Evolutionary conservation across 2,797 vertebrate species (phyloP), one percentile per base, ranked within the genome.

Genomic region (Enteromius treurensis): DNA sequence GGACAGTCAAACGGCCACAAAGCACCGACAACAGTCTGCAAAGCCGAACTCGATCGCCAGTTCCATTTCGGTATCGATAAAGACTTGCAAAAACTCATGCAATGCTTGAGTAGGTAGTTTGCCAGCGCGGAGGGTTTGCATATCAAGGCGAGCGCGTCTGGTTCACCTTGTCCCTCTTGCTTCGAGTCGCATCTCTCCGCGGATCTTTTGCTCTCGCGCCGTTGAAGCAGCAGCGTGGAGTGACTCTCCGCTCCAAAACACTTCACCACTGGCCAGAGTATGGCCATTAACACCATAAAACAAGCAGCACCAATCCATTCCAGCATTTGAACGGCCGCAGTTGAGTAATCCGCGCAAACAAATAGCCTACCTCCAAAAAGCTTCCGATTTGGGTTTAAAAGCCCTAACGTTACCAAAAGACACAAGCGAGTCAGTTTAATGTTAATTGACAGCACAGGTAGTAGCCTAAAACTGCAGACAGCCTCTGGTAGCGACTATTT

Each of bases 121-220:
- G 95, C 95, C 82, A 96, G 89, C 0, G 95, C 94, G 0, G 96
- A 96, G 5, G 95, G 95, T 81, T 96, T 96, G 92, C 95, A 95
- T 67, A 96, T 83, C 1, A 96, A 91, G 4, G 87, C 89, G 80
- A 91, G 93, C 4, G 88, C 32, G 88, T 87, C 76, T 4, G 87
- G 73, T 62, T 85, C 84, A 32, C n/a, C 86, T 69, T 80, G 42
- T 26, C 51, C 84, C 29, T 62, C 74, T 21, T 21, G 77, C 70
- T 26, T 87, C 1, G 88, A 83, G 23, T 82, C 84, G 80, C 88
- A 81, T 82, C 76, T 88, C 77, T 77, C 82, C n/a, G 45, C 21
- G 5, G 77, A 73, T 77, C 80, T 86, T n/a, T 84, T 82, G 65
- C 51, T 88, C 26, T 77, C 71, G 60, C 81, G 89, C 23, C 83